Percentiles rank a stretch among this genome's conserved stretches.
phyloP scores from a whole-genome alignment of 2,113 vertebrate species.

The Poicephalus gulielmi region DNA sequence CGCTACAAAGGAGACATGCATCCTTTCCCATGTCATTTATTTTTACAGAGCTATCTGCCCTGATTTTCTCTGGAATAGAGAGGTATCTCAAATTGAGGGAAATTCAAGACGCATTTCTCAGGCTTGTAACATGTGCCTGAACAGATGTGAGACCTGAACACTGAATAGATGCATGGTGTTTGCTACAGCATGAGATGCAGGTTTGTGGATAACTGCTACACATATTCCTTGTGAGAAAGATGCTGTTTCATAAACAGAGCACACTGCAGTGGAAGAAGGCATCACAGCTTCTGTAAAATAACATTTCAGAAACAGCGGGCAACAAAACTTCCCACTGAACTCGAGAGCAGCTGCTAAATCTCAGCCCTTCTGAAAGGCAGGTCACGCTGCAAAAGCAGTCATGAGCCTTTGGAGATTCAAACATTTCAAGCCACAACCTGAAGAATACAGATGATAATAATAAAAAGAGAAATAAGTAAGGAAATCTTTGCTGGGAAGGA shows the following conservation, averaged over 20 bases:
- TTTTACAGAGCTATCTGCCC: background rate
- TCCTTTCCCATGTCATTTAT: background rate
- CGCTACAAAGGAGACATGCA: background rate
- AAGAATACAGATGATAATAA: background rate
- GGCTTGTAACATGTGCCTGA: background rate
- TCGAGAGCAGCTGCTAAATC: background rate
- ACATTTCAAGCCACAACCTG: background rate
- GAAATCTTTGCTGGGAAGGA: background rate
- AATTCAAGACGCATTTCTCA: background rate
- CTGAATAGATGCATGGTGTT: background rate
- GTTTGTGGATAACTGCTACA: background rate
- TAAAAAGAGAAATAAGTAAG: conserved; percentile 6
- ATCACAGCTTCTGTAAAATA: background rate
- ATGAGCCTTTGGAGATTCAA: background rate
- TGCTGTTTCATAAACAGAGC: background rate
- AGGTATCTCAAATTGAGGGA: background rate
- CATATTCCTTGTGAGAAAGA: background rate
- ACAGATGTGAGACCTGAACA: background rate
- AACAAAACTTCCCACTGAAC: background rate
- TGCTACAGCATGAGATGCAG: background rate
- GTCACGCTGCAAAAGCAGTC: background rate
- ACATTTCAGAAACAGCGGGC: background rate
- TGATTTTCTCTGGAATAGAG: background rate
- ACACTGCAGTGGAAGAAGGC: background rate
- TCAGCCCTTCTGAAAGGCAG: background rate